These are phyloP conservation scores for Campylomormyrus tamandua DNA, from an alignment of 2,113 vertebrate species.

Conservation along the genomic window DNA sequence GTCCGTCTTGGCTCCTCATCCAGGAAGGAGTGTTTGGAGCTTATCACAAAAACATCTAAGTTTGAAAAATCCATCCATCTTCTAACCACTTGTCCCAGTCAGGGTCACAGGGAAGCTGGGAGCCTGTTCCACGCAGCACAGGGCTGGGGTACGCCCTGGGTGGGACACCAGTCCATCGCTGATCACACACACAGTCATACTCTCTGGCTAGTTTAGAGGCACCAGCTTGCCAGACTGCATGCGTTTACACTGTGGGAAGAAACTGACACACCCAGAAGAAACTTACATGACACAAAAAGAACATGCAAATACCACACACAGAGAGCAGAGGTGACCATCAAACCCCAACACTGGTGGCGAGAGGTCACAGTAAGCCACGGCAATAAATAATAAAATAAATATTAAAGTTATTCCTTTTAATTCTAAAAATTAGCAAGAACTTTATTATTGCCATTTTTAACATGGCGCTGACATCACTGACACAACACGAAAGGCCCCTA, in stretches of 20 bases:
- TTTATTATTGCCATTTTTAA: not conserved
- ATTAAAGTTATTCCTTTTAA: not conserved
- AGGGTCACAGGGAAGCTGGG: not conserved
- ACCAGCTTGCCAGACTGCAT: not conserved
- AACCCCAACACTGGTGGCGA: not conserved
- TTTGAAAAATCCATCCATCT: not conserved
- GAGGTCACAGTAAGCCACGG: not conserved
- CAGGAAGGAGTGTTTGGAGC: not conserved
- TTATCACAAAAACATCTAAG: not conserved
- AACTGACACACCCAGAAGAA: not conserved
- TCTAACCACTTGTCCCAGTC: not conserved
- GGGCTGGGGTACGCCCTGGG: not conserved
- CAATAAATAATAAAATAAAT: not conserved
- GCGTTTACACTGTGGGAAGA: not conserved
- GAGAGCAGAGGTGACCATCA: not conserved
- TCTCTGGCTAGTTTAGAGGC: not conserved
- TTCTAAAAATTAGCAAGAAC: not conserved
- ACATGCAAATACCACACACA: too few species aligned
- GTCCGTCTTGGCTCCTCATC: not conserved
- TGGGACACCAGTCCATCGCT: not conserved
- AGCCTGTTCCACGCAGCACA: not conserved
- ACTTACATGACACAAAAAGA: not conserved
- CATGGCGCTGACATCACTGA: not conserved
- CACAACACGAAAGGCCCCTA: not conserved
- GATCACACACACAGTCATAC: not conserved